Base-by-base conservation (phyloP, 2,113 vertebrate genomes). In the Pseudolaguvia tuberculata region DNA sequence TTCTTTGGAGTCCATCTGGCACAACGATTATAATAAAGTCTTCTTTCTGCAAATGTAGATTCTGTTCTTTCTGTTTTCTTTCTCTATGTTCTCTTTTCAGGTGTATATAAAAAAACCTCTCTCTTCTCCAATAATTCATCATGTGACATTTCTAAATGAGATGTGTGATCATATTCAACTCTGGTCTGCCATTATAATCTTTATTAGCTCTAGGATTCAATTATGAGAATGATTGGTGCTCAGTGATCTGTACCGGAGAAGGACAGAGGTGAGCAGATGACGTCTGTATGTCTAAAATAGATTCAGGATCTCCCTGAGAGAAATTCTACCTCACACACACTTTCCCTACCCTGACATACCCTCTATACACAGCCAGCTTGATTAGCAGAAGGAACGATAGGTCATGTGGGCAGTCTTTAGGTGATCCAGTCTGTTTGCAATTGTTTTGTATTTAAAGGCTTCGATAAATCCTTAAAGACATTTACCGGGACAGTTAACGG, bases 151-250 rank as follows among this genome's bases (percentile, higher is more conserved):
- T 72, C 50, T 42, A 52, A 73, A 27, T 14, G 31, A 56, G 25
- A 55, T 74, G 72, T 81, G 73, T 45, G 66, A 71, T n/a, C 15
- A 17, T 45, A 29, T 59, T 58, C 72, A 39, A 63, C 73, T 83
- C 79, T 82, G 48, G 61, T 72, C 75, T 47, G 62, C 79, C 81
- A 83, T 85, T 83, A 85, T 79, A 80, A 78, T 65, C 71, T 66
- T 81, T 83, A 86, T 86, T 80, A 82, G 70, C 73, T 67, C 48
- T 45, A 63, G 63, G 76, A 68, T 62, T 70, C 68, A 78, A 81
- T 81, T 72, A 75, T 67, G 59, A 57, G 17, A 74, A 72, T 80
- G 39, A 76, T 70, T 53, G 11, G 53, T 73, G 83, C 62, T 74
- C 70, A 69, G 76, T 81, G 80, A 82, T 78, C 77, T 72, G 78